Conservation (phyloP, 37 sponge, comb jelly and placozoan genomes). For the Dysidea cf. avara region DNA sequence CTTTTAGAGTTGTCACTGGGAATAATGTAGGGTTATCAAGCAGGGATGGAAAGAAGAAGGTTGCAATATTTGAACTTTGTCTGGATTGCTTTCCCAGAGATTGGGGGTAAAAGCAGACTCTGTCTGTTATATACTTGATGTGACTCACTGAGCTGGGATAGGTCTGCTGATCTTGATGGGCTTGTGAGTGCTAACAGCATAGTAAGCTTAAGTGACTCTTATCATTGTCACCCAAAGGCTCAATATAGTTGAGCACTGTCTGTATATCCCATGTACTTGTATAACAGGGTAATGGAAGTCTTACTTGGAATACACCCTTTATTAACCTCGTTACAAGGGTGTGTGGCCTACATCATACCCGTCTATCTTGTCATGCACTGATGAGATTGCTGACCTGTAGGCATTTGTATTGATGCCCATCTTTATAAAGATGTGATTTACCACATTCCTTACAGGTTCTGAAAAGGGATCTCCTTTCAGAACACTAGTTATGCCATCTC, state of each 20-base stretch:
- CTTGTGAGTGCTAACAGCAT: slow-evolving; percentile 15
- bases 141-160: background rate
- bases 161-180: slow-evolving; percentile 9
- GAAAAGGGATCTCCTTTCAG: slow-evolving; percentile 23
- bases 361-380: slow-evolving; percentile 4
- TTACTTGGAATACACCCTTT: slow-evolving; percentile 2
- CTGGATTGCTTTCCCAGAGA: background rate
- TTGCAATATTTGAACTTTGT: background rate
- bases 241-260: slow-evolving; percentile 3
- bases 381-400: no score
- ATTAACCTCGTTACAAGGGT: slow-evolving; percentile 15
- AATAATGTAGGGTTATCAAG: slow-evolving; percentile 11
- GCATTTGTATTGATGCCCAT: no score
- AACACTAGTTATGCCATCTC: slow-evolving; percentile 32
- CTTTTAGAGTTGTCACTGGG: slow-evolving; percentile 25
- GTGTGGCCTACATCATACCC: slow-evolving; percentile 26
- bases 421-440: no score
- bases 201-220: background rate
- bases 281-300: background rate
- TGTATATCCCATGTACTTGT: background rate
- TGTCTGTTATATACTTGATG: slow-evolving; percentile 1
- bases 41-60: slow-evolving; percentile 11
- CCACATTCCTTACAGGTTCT: no score
- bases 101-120: slow-evolving; percentile 1
- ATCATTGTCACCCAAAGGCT: background rate